Percentiles rank a stretch among this genome's conserved stretches.
Evolutionary conservation across 2,888 invertebrate genomes (phyloP).

Genomic region (Harpalus rubripes): DNA sequence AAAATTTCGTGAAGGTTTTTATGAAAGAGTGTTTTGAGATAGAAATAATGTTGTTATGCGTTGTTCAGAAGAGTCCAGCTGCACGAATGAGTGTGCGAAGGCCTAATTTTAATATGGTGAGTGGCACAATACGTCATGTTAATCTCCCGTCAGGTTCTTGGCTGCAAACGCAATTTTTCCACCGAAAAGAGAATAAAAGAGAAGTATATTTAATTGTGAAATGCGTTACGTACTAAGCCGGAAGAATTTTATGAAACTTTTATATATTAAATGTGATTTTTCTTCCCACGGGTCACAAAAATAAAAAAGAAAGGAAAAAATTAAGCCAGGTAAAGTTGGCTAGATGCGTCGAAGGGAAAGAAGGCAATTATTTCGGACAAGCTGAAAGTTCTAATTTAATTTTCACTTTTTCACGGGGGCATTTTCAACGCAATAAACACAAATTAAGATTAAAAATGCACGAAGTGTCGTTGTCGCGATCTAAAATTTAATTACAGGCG

Average conservation of each 20-base stretch:
- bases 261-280: conserved; percentile 59
- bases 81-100: background rate
- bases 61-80: background rate
- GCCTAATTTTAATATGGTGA: conserved; percentile 29
- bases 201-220: conserved; percentile 52
- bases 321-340: conserved; percentile 40
- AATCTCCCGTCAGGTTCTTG: conserved; percentile 22
- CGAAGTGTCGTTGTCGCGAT: conserved; percentile 65
- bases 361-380: conserved; percentile 64
- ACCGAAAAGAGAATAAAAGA: conserved; percentile 33
- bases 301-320: conserved; percentile 58
- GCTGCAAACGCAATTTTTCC: conserved; percentile 45
- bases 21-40: too few species aligned
- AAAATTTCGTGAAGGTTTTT: too few species aligned
- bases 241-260: conserved; percentile 58
- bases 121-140: conserved; percentile 42
- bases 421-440: conserved; percentile 66
- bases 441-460: conserved; percentile 67
- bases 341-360: conserved; percentile 29
- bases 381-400: conserved; percentile 65
- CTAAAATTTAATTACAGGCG: conserved; percentile 65
- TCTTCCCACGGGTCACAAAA: conserved; percentile 41
- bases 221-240: conserved; percentile 52
- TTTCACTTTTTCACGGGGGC: conserved; percentile 63
- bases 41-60: background rate